Conservation (phyloP, 2,797 vertebrate species). For the Harpagifer antarcticus region DNA sequence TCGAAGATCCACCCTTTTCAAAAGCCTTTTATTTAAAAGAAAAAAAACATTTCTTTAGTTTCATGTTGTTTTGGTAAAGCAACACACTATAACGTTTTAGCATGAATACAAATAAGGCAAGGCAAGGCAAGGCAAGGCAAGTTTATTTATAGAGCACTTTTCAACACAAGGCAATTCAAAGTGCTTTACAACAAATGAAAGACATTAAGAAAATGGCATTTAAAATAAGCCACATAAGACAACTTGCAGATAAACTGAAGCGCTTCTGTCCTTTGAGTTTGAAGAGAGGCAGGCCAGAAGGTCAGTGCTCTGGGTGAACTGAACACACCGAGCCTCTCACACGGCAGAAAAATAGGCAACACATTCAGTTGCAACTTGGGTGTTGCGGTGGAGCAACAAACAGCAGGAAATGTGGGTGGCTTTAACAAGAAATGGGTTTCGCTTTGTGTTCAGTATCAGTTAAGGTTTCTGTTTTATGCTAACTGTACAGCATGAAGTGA, state of each 20-base stretch:
- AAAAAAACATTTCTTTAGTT: conserved; percentile 10
- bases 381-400: conserved; percentile 80
- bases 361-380: conserved; percentile 75
- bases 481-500: conserved; percentile 60
- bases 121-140: no score
- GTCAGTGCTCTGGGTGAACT: conserved; percentile 32
- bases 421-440: conserved; percentile 89
- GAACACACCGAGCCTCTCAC: conserved; percentile 15
- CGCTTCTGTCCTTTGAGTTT: conserved; percentile 53
- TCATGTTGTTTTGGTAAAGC: conserved; percentile 54
- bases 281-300: conserved; percentile 33
- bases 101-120: conserved; percentile 39
- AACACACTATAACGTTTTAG: conserved; percentile 53
- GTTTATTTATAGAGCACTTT: no score
- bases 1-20: conserved; percentile 43
- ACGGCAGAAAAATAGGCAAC: conserved; percentile 47
- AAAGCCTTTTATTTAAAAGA: conserved; percentile 25
- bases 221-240: conserved; percentile 58
- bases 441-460: conserved; percentile 79
- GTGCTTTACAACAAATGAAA: no score
- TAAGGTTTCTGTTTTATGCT: conserved; percentile 72
- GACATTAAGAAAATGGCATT: no score
- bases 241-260: conserved; percentile 22
- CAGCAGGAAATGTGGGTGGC: conserved; percentile 92
- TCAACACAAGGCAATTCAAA: no score